A percentile compares a stretch with the other conserved stretches of the same genome.
Evolutionary conservation across 1,140 invertebrate species (phyloP).

Genomic region (Kradibia gibbosae): DNA sequence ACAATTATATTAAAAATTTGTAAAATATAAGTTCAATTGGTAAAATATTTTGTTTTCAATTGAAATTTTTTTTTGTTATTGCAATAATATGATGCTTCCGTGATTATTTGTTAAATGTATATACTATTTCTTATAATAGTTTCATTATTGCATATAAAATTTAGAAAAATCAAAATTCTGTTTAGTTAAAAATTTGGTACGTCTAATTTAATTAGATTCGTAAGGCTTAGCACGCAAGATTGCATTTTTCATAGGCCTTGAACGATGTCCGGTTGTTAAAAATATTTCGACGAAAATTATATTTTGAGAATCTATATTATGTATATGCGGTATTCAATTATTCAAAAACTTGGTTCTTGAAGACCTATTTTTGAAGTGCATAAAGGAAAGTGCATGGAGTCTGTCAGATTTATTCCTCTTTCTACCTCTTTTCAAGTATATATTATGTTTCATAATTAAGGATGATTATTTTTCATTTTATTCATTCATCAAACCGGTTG

Average conservation of each 20-base stretch:
- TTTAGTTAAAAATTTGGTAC: background rate
- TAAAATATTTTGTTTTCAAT: too few relatives aligned
- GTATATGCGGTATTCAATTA: constrained; percentile 25
- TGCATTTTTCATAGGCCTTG: constrained; percentile 5
- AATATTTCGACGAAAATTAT: constrained; percentile 23
- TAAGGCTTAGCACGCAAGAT: background rate
- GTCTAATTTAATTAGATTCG: constrained; percentile 16
- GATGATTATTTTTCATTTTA: constrained; percentile 11
- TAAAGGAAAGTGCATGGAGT: constrained; percentile 5
- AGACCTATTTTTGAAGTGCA: constrained; percentile 28
- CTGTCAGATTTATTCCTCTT: constrained; percentile 20
- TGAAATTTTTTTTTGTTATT: too few relatives aligned
- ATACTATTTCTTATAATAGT: background rate
- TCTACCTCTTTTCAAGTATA: background rate
- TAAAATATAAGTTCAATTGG: too few relatives aligned
- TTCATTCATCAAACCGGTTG: constrained; percentile 1
- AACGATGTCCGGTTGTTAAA: constrained; percentile 17
- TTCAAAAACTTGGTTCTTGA: constrained; percentile 11
- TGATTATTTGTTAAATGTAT: too few relatives aligned
- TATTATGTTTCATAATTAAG: constrained; percentile 19
- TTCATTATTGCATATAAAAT: background rate
- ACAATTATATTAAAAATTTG: too few relatives aligned
- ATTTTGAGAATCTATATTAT: constrained; percentile 22
- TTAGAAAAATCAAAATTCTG: background rate
- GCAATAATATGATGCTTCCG: too few relatives aligned